These are phyloP conservation scores for Pleuronectes platessa DNA, from an alignment of 2,113 vertebrate species.

Conservation along the genomic window DNA sequence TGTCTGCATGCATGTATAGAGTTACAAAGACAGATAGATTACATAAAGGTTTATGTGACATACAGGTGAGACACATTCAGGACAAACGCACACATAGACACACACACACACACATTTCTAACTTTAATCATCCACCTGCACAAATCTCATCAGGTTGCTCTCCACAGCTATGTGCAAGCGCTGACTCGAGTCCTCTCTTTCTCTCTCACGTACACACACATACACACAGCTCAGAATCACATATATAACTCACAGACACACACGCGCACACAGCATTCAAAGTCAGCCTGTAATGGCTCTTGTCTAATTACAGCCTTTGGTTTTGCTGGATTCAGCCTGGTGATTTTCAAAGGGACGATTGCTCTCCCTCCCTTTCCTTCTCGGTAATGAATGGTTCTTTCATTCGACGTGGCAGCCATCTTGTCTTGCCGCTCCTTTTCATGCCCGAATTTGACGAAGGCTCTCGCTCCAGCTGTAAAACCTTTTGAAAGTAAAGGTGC, in stretches of 20 bases:
- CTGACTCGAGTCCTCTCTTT: constrained; percentile 1
- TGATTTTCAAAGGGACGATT: constrained; percentile 66
- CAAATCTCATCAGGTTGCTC: constrained; percentile 22
- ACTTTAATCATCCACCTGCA: constrained; percentile 43
- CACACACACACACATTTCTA: background rate
- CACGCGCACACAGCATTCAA: constrained; percentile 19
- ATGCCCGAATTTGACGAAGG: constrained; percentile 23
- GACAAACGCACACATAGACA: constrained; percentile 1
- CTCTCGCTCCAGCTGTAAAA: constrained; percentile 25
- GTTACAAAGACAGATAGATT: background rate
- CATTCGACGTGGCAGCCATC: constrained; percentile 65
- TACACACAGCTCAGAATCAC: background rate
- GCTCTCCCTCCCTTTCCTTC: constrained; percentile 40
- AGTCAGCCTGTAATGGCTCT: constrained; percentile 50
- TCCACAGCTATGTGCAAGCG: constrained; percentile 24
- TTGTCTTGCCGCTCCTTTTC: constrained; percentile 47
- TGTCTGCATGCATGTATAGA: background rate
- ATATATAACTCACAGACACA: constrained; percentile 9
- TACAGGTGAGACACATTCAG: background rate
- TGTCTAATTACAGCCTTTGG: constrained; percentile 71
- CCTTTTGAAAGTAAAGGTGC: constrained; percentile 29
- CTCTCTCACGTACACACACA: background rate
- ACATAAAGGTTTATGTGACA: constrained; percentile 19
- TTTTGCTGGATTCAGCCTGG: constrained; percentile 56
- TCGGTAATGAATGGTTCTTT: constrained; percentile 67